Conservation (phyloP, 2,113 vertebrate genomes). For the Sander lucioperca region DNA sequence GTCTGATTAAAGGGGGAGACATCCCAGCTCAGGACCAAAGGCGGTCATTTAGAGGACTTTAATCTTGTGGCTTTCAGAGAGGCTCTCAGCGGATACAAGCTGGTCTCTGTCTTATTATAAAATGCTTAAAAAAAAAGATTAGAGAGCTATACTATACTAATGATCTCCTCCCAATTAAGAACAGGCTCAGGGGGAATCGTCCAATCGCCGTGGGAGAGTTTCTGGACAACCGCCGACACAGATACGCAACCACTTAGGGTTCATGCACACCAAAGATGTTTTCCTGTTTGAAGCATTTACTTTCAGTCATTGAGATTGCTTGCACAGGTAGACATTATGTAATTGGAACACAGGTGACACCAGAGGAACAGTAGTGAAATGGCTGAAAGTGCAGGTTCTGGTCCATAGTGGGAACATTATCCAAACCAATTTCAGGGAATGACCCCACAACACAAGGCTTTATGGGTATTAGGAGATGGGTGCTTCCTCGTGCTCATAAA, state of each 20-base stretch:
- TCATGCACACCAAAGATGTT: neutral
- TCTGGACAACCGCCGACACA: slow-evolving; percentile 32
- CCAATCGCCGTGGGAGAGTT: slow-evolving; percentile 12
- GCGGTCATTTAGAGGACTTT: slow-evolving; percentile 77
- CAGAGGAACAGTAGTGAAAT: slow-evolving; percentile 14
- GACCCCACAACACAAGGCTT: slow-evolving; percentile 42
- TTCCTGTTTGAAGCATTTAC: slow-evolving; percentile 12
- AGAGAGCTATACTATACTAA: slow-evolving; percentile 58
- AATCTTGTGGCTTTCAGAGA: slow-evolving; percentile 61
- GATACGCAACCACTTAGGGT: slow-evolving; percentile 20
- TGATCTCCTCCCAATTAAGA: slow-evolving; percentile 76
- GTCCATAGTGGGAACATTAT: slow-evolving; percentile 37
- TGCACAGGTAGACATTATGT: neutral
- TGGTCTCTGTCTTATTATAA: slow-evolving; percentile 71
- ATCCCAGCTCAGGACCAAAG: slow-evolving; percentile 55
- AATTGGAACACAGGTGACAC: slow-evolving; percentile 14
- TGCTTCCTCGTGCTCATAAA: slow-evolving; percentile 39
- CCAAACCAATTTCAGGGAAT: slow-evolving; percentile 53
- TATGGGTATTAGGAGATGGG: slow-evolving; percentile 41
- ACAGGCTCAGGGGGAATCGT: slow-evolving; percentile 53
- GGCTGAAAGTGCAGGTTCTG: slow-evolving; percentile 37
- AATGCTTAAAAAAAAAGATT: slow-evolving; percentile 77
- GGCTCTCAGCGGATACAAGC: slow-evolving; percentile 59
- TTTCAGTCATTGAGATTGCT: slow-evolving; percentile 12
- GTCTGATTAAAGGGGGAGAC: slow-evolving; percentile 65